Evolutionary conservation across 2,888 invertebrate species (phyloP), one percentile per base, ranked within the genome.

Genomic region (Macrophya alboannulata): DNA sequence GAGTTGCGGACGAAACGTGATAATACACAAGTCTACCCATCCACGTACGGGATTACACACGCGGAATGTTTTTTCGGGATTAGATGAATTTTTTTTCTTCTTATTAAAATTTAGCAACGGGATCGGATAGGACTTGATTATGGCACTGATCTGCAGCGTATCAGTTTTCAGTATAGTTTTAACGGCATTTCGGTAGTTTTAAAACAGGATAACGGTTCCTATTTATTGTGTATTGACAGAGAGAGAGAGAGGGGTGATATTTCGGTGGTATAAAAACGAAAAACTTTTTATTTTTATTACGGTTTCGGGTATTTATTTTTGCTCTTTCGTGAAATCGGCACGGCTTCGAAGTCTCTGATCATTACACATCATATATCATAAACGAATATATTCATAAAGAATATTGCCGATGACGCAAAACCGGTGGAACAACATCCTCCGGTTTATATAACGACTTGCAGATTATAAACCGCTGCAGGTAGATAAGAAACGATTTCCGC

Each of bases 401-500:
- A 48, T 48, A 10, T 48, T 12, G 1, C n/a, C 55, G 55, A 55
- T n/a, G 55, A 55, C 55, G 55, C 17, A 17, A 10, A 62, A 12
- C 55, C 55, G 55, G 25, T 25, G 12, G 10, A 62, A 62, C 62
- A 21, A 12, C 62, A 12, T 62, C 62, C 62, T 62, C 25, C 12
- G 10, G 21, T 43, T 40, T n/a, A 77, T 77, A 8, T 31, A n/a
- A 79, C 62, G 25, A 40, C 62, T 62, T 12, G 37, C 40, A 59
- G 45, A 51, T 31, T 37, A 55, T 40, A 45, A 9, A 72, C 55
- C 1, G 74, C 76, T 51, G 81, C 55, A 59, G 77, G 51, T 77
- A 79, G 76, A 86, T 79, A 55, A 83, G 71, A 81, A 85, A 86
- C 86, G 87, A 90, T 90, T 90, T 86, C 88, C 86, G 87, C 37